Evolutionary conservation across 1,140 invertebrate species (phyloP).

Genomic region (Bombus waltoni): DNA sequence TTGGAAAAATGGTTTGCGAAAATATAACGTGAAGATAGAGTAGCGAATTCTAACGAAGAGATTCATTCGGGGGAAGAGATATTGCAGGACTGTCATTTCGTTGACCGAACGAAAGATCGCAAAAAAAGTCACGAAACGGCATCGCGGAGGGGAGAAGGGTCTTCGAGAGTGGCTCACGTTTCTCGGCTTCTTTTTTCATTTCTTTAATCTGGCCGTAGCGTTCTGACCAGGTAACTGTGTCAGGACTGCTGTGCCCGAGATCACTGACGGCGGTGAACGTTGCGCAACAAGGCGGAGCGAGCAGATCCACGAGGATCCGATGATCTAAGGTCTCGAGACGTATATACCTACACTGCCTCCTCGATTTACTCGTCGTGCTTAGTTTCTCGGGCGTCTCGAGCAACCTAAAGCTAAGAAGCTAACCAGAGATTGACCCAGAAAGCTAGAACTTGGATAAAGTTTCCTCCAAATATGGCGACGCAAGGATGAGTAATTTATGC

Average conservation of each 20-base stretch:
- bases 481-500: constrained; percentile 49
- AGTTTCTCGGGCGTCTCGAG: constrained; percentile 57
- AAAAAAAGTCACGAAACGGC: constrained; percentile 57
- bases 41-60: constrained; percentile 20
- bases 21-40: accelerated
- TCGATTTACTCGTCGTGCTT: constrained; percentile 66
- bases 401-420: constrained; percentile 62
- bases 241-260: constrained; percentile 73
- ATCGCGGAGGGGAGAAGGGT: constrained; percentile 31
- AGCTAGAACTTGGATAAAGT: constrained; percentile 54
- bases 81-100: constrained; percentile 27
- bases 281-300: constrained; percentile 70
- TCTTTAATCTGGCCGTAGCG: constrained; percentile 54
- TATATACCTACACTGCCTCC: constrained; percentile 56
- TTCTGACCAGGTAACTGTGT: constrained; percentile 74
- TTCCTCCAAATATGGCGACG: constrained; percentile 49
- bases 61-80: background rate
- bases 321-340: constrained; percentile 70
- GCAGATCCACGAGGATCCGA: constrained; percentile 72
- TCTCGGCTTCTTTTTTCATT: constrained; percentile 50
- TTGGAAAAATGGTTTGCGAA: background rate
- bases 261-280: constrained; percentile 64
- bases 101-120: constrained; percentile 43
- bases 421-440: constrained; percentile 67
- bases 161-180: constrained; percentile 55